These are phyloP conservation scores for Kobus ellipsiprymnus DNA, from an alignment of 2,113 vertebrate genomes.

Conservation along the genomic window DNA sequence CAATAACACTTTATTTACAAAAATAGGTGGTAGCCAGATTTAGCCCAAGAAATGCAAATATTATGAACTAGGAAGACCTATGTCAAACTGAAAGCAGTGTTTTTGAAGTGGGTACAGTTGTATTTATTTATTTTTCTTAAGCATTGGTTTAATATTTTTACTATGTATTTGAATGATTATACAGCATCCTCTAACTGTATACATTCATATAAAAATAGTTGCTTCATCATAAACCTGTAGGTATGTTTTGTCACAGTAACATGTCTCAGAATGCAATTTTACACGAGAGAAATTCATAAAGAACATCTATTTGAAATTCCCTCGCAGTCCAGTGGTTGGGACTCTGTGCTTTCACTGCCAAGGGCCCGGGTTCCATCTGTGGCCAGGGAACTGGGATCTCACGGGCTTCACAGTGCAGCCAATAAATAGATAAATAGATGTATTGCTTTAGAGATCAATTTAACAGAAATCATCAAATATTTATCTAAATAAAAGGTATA, in stretches of 20 bases:
- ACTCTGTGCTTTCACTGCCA: neutral
- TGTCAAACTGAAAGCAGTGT: neutral
- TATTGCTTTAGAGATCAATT: neutral
- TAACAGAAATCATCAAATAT: neutral
- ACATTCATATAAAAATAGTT: neutral
- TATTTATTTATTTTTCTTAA: neutral
- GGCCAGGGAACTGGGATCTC: neutral
- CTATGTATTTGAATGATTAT: neutral
- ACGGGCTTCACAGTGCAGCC: neutral
- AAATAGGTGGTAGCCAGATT: neutral
- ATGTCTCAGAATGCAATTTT: neutral
- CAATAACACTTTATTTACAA: neutral
- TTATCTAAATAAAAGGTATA: neutral
- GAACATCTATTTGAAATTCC: neutral
- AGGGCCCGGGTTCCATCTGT: neutral
- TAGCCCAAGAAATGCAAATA: neutral
- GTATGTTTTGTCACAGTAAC: neutral
- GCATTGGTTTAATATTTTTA: neutral
- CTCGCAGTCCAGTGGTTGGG: neutral
- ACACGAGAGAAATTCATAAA: neutral
- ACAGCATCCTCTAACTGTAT: neutral
- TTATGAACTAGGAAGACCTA: neutral
- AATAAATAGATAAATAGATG: neutral
- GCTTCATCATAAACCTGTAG: neutral
- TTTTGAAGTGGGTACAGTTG: neutral